Conservation (phyloP, 2,888 invertebrate species). For the Oscheius sp. region DNA sequence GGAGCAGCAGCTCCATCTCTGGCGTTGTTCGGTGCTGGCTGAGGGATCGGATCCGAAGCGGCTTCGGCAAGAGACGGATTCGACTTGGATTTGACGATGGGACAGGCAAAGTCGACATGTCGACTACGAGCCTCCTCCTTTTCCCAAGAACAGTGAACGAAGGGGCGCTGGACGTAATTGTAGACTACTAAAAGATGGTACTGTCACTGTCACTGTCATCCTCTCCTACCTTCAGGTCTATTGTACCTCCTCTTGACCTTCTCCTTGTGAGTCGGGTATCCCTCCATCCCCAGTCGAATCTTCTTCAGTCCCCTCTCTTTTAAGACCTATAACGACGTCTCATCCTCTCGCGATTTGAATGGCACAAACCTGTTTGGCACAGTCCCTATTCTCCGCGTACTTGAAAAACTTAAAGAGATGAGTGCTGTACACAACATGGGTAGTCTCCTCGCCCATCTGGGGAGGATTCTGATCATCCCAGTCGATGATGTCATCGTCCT, state of each 20-base stretch:
- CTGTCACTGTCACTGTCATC: background rate
- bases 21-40: conserved; percentile 65
- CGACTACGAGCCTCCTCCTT: conserved; percentile 98
- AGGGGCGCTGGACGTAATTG: conserved; percentile 98
- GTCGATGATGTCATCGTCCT: conserved; percentile 94
- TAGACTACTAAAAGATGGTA: conserved; percentile 83
- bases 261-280: conserved; percentile 98
- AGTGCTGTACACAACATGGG: conserved; percentile 82
- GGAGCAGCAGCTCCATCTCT: background rate
- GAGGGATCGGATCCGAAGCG: conserved; percentile 75
- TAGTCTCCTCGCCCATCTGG: conserved; percentile 95
- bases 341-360: background rate
- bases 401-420: conserved; percentile 80
- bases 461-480: conserved; percentile 99
- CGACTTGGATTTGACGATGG: conserved; percentile 73
- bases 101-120: conserved; percentile 86
- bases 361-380: conserved; percentile 82
- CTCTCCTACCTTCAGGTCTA: conserved; percentile 82
- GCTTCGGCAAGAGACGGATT: conserved; percentile 74
- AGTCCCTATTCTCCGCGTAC: conserved; percentile 98
- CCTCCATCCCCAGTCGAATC: conserved; percentile 97
- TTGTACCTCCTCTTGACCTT: conserved; percentile 95
- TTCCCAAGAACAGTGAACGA: conserved; percentile 99
- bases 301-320: conserved; percentile 98
- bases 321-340: conserved; percentile 80